Evolutionary conservation across 1,140 invertebrate species (phyloP), one percentile per base, ranked within the genome.

Genomic region (Lepidurus packardi): DNA sequence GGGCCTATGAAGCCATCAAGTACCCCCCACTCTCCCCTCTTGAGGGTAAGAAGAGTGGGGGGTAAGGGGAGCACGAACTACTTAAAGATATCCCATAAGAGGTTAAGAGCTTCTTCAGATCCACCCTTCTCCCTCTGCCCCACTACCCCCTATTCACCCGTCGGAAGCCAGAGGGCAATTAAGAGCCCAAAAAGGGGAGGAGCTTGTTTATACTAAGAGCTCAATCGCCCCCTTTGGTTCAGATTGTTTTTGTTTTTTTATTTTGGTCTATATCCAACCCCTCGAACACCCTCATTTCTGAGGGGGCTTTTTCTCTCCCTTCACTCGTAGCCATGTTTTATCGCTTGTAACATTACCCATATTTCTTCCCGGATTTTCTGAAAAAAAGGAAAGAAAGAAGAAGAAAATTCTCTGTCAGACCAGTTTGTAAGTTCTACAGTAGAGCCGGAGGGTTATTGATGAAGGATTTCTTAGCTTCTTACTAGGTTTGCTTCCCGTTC

Each of bases 291-390:
- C 34, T 2, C 34, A 34, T 65, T 65, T 65, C 21, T 65, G 3
- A 21, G 3, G 21, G 21, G 3, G 21, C 53, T 21, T 21, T 16
- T 65, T 65, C 53, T 65, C 53, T 65, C 53, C 21, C 21, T 65
- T 65, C 21, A 21, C 21, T 65, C 53, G 6, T 21, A 65, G 7
- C 16, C 53, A 65, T 65, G 53, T 65, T 65, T 65, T 65, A 65
- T 65, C 53, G 53, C 53, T 65, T 65, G 53, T 65, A 65, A 65
- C 53, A 65, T 65, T 65, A 65, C 53, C 53, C 53, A 65, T 65
- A n/a, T 65, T 65, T 65, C 53, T n/a, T 65, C 53, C 21, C 53
- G 53, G 53, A 65, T 65, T 65, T 65, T 21, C 53, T 21, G 7
- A 13, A 13, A 65, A 9, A 21, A 21, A 0, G 53, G 3, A 21